These are phyloP conservation scores for Anser cygnoides DNA, from an alignment of 2,113 vertebrate species.

Conservation along the genomic window DNA sequence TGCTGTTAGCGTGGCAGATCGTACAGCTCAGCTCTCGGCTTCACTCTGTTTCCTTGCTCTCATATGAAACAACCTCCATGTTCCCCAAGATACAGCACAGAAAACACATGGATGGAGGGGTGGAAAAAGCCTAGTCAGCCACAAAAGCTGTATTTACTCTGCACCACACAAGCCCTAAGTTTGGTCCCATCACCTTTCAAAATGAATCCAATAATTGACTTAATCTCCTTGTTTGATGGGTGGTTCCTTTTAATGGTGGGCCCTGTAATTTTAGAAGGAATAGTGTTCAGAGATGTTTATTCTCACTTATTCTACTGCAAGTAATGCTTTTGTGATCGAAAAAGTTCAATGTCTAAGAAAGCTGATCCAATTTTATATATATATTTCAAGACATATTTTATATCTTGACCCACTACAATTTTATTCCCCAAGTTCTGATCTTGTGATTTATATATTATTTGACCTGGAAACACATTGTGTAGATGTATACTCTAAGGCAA, in stretches of 20 bases:
- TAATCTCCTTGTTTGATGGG: background rate
- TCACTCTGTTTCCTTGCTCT: background rate
- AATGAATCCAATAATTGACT: background rate
- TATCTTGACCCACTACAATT: background rate
- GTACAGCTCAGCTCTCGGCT: background rate
- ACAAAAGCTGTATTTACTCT: background rate
- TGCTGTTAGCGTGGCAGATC: background rate
- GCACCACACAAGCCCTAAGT: background rate
- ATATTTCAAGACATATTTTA: too few species aligned
- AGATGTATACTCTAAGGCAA: background rate
- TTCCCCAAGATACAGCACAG: background rate
- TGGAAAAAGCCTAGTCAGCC: background rate
- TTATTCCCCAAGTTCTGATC: background rate
- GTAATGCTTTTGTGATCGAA: background rate
- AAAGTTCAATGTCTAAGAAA: background rate
- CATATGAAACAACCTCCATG: background rate
- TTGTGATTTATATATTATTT: background rate
- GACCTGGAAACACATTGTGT: background rate
- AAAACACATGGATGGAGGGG: background rate
- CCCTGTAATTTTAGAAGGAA: background rate
- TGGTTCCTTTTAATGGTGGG: background rate
- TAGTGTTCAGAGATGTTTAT: background rate
- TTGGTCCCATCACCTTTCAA: background rate
- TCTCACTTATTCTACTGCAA: background rate
- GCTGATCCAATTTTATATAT: background rate